Conservation (phyloP, 2,797 vertebrate genomes). For the Anguilla marmorata region DNA sequence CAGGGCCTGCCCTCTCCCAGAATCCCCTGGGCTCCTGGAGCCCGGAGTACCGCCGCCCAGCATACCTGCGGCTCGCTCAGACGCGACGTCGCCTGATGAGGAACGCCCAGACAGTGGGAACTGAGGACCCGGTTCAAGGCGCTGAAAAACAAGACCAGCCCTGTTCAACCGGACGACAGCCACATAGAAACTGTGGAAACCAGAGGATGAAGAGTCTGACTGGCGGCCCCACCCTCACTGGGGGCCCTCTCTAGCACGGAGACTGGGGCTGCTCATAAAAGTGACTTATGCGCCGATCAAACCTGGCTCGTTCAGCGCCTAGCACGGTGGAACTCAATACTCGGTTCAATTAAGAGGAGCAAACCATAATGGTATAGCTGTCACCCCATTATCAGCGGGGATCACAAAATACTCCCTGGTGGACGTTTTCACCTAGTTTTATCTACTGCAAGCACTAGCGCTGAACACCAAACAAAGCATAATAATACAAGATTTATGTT, state of each 20-base stretch:
- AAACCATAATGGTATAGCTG: background rate
- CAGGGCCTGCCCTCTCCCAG: slow-evolving; percentile 4
- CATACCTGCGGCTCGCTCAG: slow-evolving; percentile 67
- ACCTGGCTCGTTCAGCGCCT: slow-evolving; percentile 54
- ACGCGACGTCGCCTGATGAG: slow-evolving; percentile 68
- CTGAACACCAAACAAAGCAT: background rate
- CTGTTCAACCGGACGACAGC: slow-evolving; percentile 63
- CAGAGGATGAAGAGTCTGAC: slow-evolving; percentile 64
- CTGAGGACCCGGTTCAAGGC: slow-evolving; percentile 21
- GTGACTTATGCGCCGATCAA: slow-evolving; percentile 63
- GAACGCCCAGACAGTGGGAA: slow-evolving; percentile 54
- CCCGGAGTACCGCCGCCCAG: slow-evolving; percentile 61
- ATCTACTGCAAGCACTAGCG: background rate
- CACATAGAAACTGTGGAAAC: slow-evolving; percentile 73
- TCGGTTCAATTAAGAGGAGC: slow-evolving; percentile 47
- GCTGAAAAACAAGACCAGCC: slow-evolving; percentile 70
- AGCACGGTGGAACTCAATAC: slow-evolving; percentile 62
- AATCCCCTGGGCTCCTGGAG: slow-evolving; percentile 31
- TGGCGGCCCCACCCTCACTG: slow-evolving; percentile 63
- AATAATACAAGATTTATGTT: background rate
- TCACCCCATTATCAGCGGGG: background rate
- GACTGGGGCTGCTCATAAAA: slow-evolving; percentile 62
- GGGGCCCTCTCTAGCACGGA: background rate
- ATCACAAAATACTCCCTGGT: background rate
- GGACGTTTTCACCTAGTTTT: background rate